These are phyloP conservation scores for Heliconius hermathena DNA, from an alignment of 1,140 invertebrate genomes.

Conservation along the genomic window DNA sequence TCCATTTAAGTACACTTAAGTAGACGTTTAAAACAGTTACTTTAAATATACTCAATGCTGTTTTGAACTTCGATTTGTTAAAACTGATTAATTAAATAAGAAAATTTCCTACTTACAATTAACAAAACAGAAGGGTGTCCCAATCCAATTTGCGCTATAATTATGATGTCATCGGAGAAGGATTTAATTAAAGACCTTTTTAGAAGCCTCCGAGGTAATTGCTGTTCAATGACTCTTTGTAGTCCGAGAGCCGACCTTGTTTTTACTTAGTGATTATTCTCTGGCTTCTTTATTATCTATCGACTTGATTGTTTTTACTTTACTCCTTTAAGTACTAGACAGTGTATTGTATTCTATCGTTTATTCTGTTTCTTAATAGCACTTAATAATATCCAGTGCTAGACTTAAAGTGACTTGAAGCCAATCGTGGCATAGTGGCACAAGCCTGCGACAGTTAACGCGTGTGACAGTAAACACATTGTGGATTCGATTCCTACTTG, in stretches of 20 bases:
- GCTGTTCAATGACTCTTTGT: conserved; percentile 79
- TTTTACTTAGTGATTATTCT: conserved; percentile 69
- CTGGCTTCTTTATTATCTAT: conserved; percentile 42
- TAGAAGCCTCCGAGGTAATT: conserved; percentile 76
- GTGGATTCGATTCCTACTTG: no score
- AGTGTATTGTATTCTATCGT: neutral
- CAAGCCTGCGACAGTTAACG: no score
- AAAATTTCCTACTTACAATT: conserved; percentile 72
- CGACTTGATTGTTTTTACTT: conserved; percentile 11
- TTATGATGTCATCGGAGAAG: conserved; percentile 81
- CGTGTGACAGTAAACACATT: no score
- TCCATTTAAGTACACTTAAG: neutral
- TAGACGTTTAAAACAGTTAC: neutral
- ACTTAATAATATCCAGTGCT: neutral
- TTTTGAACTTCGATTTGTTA: conserved; percentile 38
- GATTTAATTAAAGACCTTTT: conserved; percentile 80
- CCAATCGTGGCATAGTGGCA: no score
- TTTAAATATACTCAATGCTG: conserved; percentile 12
- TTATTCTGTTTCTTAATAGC: neutral
- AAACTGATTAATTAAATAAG: conserved; percentile 64
- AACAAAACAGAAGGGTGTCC: conserved; percentile 76
- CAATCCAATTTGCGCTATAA: conserved; percentile 77
- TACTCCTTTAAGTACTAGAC: neutral
- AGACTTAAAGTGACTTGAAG: neutral
- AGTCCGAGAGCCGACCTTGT: conserved; percentile 64